A percentile compares a stretch with the other conserved stretches of the same genome.
phyloP scores from a whole-genome alignment of 2,797 vertebrate species.

The Potorous gilbertii region DNA sequence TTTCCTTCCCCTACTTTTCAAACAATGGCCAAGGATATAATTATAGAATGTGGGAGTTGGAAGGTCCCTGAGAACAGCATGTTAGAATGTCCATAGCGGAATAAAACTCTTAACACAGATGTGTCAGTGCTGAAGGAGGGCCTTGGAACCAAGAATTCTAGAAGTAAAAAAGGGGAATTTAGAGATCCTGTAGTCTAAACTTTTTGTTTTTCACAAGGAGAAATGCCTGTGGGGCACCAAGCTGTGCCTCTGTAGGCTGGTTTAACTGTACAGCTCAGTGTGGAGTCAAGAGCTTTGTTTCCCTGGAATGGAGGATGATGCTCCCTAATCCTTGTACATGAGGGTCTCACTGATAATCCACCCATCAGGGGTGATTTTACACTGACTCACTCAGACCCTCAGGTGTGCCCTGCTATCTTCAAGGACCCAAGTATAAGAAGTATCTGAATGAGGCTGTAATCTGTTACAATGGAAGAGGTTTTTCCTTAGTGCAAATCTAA shows the following conservation, averaged over 20 bases:
- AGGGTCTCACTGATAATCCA: neutral
- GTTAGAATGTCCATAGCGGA: neutral
- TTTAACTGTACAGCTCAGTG: neutral
- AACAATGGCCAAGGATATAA: neutral
- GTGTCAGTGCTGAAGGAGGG: neutral
- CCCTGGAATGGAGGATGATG: neutral
- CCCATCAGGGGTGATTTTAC: neutral
- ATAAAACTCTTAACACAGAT: neutral
- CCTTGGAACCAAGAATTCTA: neutral
- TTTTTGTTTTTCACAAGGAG: neutral
- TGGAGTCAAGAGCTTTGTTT: neutral
- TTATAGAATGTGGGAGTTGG: neutral
- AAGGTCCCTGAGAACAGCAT: neutral
- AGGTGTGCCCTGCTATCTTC: neutral
- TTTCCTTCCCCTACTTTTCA: neutral
- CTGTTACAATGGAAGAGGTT: neutral
- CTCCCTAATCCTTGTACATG: neutral
- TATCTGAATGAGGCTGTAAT: neutral
- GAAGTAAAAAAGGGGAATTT: neutral
- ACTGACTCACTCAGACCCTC: neutral
- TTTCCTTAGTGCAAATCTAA: neutral
- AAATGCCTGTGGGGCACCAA: neutral
- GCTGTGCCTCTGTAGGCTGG: fast-evolving
- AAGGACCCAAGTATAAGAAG: neutral
- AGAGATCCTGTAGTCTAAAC: neutral